Percentiles rank a stretch among this genome's conserved stretches.
Evolutionary conservation across 2,797 vertebrate species (phyloP).

Genomic region (Acrossocheilus fasciatus): DNA sequence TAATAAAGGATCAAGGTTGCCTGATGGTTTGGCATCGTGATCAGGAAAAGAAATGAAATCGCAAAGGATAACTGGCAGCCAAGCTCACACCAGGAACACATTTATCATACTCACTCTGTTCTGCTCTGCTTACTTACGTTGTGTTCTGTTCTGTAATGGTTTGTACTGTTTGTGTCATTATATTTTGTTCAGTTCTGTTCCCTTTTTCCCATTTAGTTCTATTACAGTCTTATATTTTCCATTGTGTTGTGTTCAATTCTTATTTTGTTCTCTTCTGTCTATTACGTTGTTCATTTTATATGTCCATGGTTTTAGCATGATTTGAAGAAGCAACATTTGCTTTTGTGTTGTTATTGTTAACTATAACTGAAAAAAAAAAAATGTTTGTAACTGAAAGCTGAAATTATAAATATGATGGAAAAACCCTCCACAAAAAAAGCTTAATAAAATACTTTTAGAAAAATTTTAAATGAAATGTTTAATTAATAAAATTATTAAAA

Average conservation of each 20-base stretch:
- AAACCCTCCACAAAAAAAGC: too few relatives aligned
- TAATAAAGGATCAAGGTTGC: slow-evolving; percentile 38
- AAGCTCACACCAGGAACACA: not conserved
- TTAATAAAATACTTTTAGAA: too few relatives aligned
- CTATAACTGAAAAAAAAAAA: too few relatives aligned
- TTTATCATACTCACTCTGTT: not conserved
- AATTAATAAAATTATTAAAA: too few relatives aligned
- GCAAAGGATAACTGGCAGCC: not conserved
- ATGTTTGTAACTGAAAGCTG: too few relatives aligned
- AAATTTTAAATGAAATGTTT: too few relatives aligned
- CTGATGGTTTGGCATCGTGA: slow-evolving; percentile 25
- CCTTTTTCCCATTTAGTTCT: not conserved
- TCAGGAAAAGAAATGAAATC: slow-evolving; percentile 19
- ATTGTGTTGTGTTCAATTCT: not conserved
- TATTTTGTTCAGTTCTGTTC: not conserved
- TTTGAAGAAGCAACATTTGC: not conserved
- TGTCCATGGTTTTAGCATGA: not conserved
- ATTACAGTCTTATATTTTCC: not conserved
- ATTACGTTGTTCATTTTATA: not conserved
- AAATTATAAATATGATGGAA: too few relatives aligned
- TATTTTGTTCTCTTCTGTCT: not conserved
- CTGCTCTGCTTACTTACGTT: not conserved
- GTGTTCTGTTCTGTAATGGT: not conserved
- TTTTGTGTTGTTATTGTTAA: not conserved
- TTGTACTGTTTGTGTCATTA: not conserved